phyloP scores from a whole-genome alignment of 2,113 vertebrate genomes.

The Xenopus laevis region DNA sequence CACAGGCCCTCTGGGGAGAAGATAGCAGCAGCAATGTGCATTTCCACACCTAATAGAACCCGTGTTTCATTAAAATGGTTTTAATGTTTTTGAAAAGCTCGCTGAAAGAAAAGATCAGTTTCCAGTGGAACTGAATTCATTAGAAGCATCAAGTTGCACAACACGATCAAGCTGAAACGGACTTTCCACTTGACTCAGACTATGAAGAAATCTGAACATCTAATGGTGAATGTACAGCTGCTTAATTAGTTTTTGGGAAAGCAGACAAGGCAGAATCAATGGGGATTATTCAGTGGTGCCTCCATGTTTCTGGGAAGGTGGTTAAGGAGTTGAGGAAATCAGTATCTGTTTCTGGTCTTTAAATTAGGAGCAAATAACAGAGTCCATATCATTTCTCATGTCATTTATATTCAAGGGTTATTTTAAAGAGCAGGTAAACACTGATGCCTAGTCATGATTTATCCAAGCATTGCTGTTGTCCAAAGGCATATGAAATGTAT shows the following conservation, averaged over 20 bases:
- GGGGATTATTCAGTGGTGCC: neutral
- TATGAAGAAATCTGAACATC: neutral
- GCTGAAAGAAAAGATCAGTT: slow-evolving; percentile 13
- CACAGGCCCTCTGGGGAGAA: too few relatives aligned
- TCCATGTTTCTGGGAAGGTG: neutral
- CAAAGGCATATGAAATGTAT: too few relatives aligned
- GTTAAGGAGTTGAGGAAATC: too few relatives aligned
- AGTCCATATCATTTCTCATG: too few relatives aligned
- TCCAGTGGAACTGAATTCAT: neutral
- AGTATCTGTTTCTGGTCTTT: too few relatives aligned
- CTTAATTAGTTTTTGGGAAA: neutral
- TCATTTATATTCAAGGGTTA: too few relatives aligned
- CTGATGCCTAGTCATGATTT: too few relatives aligned
- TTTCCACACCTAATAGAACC: slow-evolving; percentile 1
- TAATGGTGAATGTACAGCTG: slow-evolving; percentile 14
- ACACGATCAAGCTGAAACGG: neutral
- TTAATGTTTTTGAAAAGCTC: neutral
- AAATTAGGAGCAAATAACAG: too few relatives aligned
- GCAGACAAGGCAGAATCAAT: neutral
- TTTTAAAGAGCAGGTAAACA: too few relatives aligned
- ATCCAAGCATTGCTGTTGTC: too few relatives aligned
- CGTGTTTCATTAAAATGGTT: neutral
- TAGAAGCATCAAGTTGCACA: neutral
- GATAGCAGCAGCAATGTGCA: neutral
- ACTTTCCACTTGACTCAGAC: neutral